Base-by-base conservation (phyloP, 1,140 invertebrate species). In the Bombyx mandarina region DNA sequence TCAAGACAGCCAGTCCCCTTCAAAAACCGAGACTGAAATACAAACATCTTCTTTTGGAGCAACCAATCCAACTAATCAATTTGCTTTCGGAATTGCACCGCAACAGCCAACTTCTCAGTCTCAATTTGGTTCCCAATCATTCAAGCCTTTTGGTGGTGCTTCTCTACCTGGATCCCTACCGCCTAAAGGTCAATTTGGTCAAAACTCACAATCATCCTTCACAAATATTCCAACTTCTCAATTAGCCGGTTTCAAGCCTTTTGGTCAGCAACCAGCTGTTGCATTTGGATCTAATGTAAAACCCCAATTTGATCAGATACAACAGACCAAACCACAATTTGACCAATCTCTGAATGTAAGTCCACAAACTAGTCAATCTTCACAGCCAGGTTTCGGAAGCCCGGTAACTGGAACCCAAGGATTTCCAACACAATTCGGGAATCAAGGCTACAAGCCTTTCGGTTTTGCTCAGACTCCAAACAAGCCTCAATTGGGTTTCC, bases 401-500 rank as follows among this genome's bases (percentile, higher is more conserved):
- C 22, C 48, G 7, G 48, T 6, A 7, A 48, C 43, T 45, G 43
- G 10, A 18, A 51, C n/a, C 10, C 53, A 55, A 55, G 43, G 12
- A 18, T 45, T 18, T 45, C 46, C 52, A 26, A 18, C 52, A 7
- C 52, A 54, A 42, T 54, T 54, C 43, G 53, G 53, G 5, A 50
- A 8, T 22, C 58, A 59, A 47, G 12, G 35, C 12, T 47, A 59
- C 46, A 59, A 55, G 10, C 58, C 58, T 45, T 35, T 60, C 9
- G 48, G 60, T 35, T 0, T 35, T 35, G 43, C 45, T 10, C 44
- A 47, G 12, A 48, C 56, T 45, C 45, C 52, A n/a, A 3, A 35
- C 4, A 35, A 35, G 26, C 26, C 26, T 35, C 26, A 35, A 35
- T 35, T 35, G 0, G 26, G 26, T 5, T 35, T 35, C n/a, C 54